Evolutionary conservation across 2,797 vertebrate genomes (phyloP), one percentile per base, ranked within the genome.

Genomic region (Taeniopygia guttata): DNA sequence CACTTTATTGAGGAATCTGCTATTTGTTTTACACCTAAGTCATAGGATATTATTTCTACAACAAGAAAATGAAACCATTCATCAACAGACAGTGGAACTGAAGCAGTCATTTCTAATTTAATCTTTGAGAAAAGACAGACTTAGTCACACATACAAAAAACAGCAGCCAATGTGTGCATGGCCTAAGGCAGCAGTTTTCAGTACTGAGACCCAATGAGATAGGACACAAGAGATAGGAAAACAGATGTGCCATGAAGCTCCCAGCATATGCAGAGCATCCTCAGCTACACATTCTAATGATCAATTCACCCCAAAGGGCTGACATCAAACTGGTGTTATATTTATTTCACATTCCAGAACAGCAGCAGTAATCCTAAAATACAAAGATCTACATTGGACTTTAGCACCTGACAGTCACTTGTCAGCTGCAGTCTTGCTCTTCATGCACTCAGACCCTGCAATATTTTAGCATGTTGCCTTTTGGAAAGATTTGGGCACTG

Each of bases 401-500:
- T 85, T 1, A 84, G 55, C 0, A 0, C 62, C 84, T 62, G 36
- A 32, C 46, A 73, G 46, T 75, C 13, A 1, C 80, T 80, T 73
- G 16, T 69, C 62, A 85, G 78, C 51, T 60, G 8, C n/a, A 77
- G 78, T 52, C 64, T 60, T 60, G 30, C 11, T 73, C 48, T 22
- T 7, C 66, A 38, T 52, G 29, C 49, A 48, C 30, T 84, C 55
- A 40, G 32, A 9, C 67, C 46, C 89, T 77, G 73, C 60, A 87
- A 66, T 78, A 89, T 83, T 94, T 94, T 54, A 86, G 12, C 27
- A 23, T 36, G 42, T 66, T 92, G 63, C 43, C 76, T 93, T 88
- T 88, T 94, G 88, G 92, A 89, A 92, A 46, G 52, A 89, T 91
- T 76, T 42, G 15, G 13, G 20, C 46, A 84, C 84, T 49, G 89